Evolutionary conservation across 2,888 invertebrate species (phyloP).

Genomic region (Acholoe squamosa): DNA sequence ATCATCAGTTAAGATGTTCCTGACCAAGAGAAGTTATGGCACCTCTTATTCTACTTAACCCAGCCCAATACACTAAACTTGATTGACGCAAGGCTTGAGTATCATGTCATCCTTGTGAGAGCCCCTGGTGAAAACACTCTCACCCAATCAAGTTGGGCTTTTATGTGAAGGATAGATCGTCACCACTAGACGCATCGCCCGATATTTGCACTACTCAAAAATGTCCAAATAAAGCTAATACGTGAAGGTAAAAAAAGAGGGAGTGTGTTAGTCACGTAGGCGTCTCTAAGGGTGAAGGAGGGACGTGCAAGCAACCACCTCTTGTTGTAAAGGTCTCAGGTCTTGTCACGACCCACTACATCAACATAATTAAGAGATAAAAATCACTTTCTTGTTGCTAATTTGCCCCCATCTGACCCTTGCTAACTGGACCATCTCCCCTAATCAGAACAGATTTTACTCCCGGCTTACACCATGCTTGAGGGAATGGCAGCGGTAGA

Average conservation of each 20-base stretch:
- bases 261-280: neutral
- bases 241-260: neutral
- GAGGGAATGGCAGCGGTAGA: neutral
- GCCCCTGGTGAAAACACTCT: no score
- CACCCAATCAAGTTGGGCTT: no score
- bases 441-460: neutral
- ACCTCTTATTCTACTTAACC: no score
- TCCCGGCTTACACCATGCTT: neutral
- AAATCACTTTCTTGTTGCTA: neutral
- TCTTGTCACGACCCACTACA: neutral
- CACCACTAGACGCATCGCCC: neutral
- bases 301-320: neutral
- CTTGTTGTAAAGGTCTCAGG: neutral
- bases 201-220: conserved; percentile 6
- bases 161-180: neutral
- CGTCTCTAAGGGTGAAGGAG: neutral
- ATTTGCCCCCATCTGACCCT: neutral
- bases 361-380: neutral
- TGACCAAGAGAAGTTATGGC: no score
- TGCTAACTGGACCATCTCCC: neutral
- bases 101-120: no score
- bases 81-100: no score
- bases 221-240: conserved; percentile 33
- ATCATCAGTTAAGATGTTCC: no score
- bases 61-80: no score